Evolutionary conservation across 2,888 invertebrate genomes (phyloP), one percentile per base, ranked within the genome.

Genomic region (Julus scandinavius): DNA sequence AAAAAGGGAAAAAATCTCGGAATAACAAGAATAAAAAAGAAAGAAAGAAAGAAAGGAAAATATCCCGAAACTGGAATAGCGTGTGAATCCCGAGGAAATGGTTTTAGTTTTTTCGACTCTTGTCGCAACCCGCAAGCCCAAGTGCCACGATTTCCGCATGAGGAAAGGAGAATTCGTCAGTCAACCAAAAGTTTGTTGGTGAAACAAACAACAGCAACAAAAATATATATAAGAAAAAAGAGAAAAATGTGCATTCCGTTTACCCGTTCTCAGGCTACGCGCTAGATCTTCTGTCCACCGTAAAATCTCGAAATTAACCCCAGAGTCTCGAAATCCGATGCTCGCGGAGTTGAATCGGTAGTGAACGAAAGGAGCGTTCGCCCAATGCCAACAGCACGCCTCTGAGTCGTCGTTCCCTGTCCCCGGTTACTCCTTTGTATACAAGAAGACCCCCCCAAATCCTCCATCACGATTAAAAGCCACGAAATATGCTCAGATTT

Each of bases 401-500:
- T 20, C 72, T 20, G 20, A 29, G 20, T 54, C 54, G 11, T 54
- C 54, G 72, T 29, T 72, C 72, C 72, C 72, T 29, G 72, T n/a
- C 72, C 20, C 72, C 72, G 29, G 17, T 29, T 17, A 29, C 17
- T 2, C 72, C 72, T 29, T 49, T 11, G 49, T 49, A 49, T 49
- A 49, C 49, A 49, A 5, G 11, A 49, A 11, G 11, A 49, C 11
- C 49, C 49, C 49, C 49, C 49, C 49, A n/a, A n/a, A n/a, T n/a
- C n/a, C 49, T 49, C 29, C 63, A n/a, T 11, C 49, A 49, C n/a
- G 72, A 3, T 29, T 29, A 9, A 9, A 29, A 72, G 72, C 72
- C 1, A 7, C 72, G 72, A 72, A 20, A 63, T 72, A 96, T 96
- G 96, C 95, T 96, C 93, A 96, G 96, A 94, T 96, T 96, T 94